Evolutionary conservation across 2,888 invertebrate species (phyloP).

Genomic region (Morpho achilles): DNA sequence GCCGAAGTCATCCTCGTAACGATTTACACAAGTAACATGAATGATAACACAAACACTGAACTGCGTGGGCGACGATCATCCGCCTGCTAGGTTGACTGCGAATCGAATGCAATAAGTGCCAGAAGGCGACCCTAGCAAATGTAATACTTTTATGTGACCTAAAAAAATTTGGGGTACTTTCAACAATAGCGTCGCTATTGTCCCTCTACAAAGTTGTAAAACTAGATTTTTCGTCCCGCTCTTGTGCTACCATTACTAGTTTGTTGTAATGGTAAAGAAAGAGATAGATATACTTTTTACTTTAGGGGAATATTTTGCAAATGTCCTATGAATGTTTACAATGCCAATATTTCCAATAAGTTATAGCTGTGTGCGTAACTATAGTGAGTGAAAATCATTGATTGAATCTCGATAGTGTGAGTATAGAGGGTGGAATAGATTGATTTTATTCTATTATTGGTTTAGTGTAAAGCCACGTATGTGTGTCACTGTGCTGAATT

Average conservation of each 20-base stretch:
- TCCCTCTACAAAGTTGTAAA: conserved; percentile 70
- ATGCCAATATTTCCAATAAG: conserved; percentile 73
- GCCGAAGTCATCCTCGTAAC: conserved; percentile 51
- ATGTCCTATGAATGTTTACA: conserved; percentile 74
- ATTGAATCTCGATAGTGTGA: conserved; percentile 53
- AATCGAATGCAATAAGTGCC: conserved; percentile 72
- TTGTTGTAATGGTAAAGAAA: conserved; percentile 36
- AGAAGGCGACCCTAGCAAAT: conserved; percentile 72
- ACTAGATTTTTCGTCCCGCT: conserved; percentile 52
- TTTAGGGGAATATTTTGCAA: conserved; percentile 65
- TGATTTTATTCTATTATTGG: conserved; percentile 78
- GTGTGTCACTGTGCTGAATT: conserved; percentile 75
- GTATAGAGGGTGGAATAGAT: conserved; percentile 73
- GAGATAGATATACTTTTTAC: conserved; percentile 46
- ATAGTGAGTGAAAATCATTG: conserved; percentile 56
- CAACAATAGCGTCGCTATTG: conserved; percentile 75
- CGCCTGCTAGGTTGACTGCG: conserved; percentile 64
- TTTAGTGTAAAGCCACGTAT: conserved; percentile 77
- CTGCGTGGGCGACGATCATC: conserved; percentile 63
- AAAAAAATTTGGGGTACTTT: conserved; percentile 77
- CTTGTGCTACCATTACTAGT: conserved; percentile 33
- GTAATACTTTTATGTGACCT: conserved; percentile 78
- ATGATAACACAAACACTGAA: conserved; percentile 40
- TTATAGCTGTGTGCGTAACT: conserved; percentile 41
- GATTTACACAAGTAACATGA: conserved; percentile 41